Base-by-base conservation (phyloP, 2,888 invertebrate species). In the Halocaridina rubra region DNA sequence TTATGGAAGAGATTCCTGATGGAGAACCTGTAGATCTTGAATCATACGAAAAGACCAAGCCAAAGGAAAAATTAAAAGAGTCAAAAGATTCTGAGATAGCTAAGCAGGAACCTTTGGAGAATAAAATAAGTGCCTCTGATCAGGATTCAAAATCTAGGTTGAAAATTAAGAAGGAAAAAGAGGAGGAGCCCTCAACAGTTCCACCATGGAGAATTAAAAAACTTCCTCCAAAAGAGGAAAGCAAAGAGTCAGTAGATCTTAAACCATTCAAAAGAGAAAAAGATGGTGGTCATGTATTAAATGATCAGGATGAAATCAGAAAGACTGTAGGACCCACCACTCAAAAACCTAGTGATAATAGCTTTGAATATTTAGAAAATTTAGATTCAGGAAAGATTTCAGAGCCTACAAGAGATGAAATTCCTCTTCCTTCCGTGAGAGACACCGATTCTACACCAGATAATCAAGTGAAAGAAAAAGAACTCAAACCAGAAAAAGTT, bases 21-120 rank as follows among this genome's bases (percentile, higher is more conserved):
- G 75, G 61, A 29, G 81, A 81, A 24, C 72, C 53, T 61, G 81
- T 72, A 53, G 78, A 82, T 27, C 77, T 82, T 27, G 82, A 82
- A 24, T 71, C 33, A 19, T 30, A 57, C n/a, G 82, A 82, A 5
- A 59, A 22, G 24, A 39, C 32, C 29, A 33, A 61, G 8, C 24
- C 22, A 16, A 3, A 32, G 16, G 61, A 29, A 33, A 79, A 67
- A 33, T 16, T 53, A 74, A 74, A 61, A n/a, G 74, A 79, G n/a
- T 22, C 29, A 24, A 32, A 46, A 19, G 80, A 74, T 1, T 16
- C 24, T 39, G 53, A 19, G 1, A 53, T n/a, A 53, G 53, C 16
- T 53, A 53, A 3, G 10, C 53, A 53, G 16, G 19, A 53, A 53
- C 53, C 53, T n/a, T 4, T 19, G 4, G 53, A 53, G 19, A 19